phyloP scores from a whole-genome alignment of 2,797 vertebrate species.

The Leuciscus waleckii region DNA sequence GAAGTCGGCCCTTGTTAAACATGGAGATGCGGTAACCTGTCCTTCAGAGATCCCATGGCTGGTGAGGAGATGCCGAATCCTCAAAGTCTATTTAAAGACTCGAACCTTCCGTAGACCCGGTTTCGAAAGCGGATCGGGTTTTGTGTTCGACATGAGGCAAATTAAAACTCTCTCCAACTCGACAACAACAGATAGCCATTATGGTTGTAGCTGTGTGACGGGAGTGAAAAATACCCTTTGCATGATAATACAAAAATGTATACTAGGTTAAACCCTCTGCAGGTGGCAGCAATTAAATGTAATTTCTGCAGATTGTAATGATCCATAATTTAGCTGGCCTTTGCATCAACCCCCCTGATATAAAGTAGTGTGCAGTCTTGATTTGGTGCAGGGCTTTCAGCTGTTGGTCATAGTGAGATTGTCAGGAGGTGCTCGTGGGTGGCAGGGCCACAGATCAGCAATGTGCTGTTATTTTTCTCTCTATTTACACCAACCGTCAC shows the following conservation, averaged over 20 bases:
- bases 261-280: constrained; percentile 79
- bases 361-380: constrained; percentile 66
- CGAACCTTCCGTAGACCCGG: constrained; percentile 3
- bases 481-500: constrained; percentile 45
- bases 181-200: constrained; percentile 52
- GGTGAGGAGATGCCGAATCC: constrained; percentile 60
- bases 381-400: constrained; percentile 62
- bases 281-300: constrained; percentile 86
- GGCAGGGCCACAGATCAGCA: constrained; percentile 52
- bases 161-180: constrained; percentile 59
- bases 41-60: constrained; percentile 75
- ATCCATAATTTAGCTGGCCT: constrained; percentile 77
- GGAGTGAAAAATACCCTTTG: constrained; percentile 60
- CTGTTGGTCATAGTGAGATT: constrained; percentile 65
- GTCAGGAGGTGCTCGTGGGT: constrained; percentile 64
- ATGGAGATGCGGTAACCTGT: constrained; percentile 79
- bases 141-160: constrained; percentile 34
- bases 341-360: constrained; percentile 74
- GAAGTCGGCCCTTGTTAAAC: constrained; percentile 83
- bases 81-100: constrained; percentile 20
- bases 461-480: constrained; percentile 65
- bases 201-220: constrained; percentile 47
- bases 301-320: constrained; percentile 83
- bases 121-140: constrained; percentile 12
- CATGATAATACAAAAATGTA: constrained; percentile 77